Base-by-base conservation (phyloP, 1,140 invertebrate species). In the Zaprionus ornatus region DNA sequence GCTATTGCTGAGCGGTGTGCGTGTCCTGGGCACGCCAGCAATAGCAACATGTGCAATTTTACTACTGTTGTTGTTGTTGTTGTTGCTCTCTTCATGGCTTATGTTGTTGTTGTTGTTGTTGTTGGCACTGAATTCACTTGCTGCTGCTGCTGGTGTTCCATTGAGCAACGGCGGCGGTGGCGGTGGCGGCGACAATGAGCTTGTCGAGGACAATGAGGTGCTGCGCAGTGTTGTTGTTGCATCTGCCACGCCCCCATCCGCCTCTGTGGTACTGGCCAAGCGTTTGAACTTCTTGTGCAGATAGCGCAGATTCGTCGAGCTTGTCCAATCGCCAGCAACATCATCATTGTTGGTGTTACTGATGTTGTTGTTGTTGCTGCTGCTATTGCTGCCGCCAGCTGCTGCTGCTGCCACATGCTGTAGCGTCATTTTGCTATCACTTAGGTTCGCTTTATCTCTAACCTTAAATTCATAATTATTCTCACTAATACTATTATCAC, bases 201-300 rank as follows among this genome's bases (percentile, higher is more conserved):
- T 85, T 23, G 74, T 80, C 35, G 87, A 92, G 6, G 91, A 92
- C 79, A 93, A 68, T 91, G 91, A 91, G 79, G 90, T 91, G 61
- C 71, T 87, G 88, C 90, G 94, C 45, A 78, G 61, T 64, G 77
- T 63, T 65, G 93, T 54, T 68, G 61, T 68, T 74, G 48, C 64
- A 73, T 77, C 62, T 91, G 80, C 86, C 82, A 74, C 40, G 6
- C n/a, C 40, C 7, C 40, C 62, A 45, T 92, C 91, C 13, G 79
- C 68, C 6, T 92, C 88, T 92, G 93, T 93, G 92, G 95, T 91
- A 94, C 96, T 96, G 75, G 96, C 95, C 93, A 97, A 95, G 91
- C 97, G 97, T 93, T 98, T 97, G 92, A 98, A 98, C 92, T 98
- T 98, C 91, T 98, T 98, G 91, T 98, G 97, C 93, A 97, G 94